phyloP scores from a whole-genome alignment of 2,113 vertebrate genomes.

The Zootoca vivipara region DNA sequence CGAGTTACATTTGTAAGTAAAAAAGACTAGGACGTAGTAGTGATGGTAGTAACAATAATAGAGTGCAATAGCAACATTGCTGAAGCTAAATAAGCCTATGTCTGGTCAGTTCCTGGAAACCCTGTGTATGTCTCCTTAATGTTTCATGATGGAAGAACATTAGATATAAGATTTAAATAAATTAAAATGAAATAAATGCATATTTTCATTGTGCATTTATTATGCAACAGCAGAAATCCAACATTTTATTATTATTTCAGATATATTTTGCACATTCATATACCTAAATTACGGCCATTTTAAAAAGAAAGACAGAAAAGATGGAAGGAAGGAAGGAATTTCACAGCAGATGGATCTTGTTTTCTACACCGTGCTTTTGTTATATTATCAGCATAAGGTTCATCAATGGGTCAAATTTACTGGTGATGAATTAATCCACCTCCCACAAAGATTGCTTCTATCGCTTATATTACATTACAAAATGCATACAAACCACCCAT shows the following conservation, averaged over 20 bases:
- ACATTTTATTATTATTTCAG: slow-evolving; percentile 47
- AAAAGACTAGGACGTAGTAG: no score
- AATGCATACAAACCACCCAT: neutral
- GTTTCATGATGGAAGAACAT: neutral
- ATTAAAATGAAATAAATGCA: neutral
- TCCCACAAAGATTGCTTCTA: neutral
- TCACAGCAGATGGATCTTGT: slow-evolving; percentile 26
- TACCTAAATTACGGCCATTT: slow-evolving; percentile 30
- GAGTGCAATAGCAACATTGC: neutral
- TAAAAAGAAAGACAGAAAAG: neutral
- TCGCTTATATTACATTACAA: neutral
- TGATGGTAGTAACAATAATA: no score
- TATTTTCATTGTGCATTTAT: neutral
- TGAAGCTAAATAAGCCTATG: neutral
- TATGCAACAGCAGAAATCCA: slow-evolving; percentile 21
- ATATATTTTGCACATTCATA: slow-evolving; percentile 12
- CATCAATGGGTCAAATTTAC: slow-evolving; percentile 29
- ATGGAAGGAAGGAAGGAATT: neutral
- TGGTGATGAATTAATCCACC: neutral
- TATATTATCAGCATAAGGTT: slow-evolving; percentile 16
- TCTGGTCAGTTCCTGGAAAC: neutral
- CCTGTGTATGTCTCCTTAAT: neutral
- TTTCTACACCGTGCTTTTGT: slow-evolving; percentile 35
- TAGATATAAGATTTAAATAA: neutral
- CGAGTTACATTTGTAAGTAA: no score